A percentile compares a stretch with the other conserved stretches of the same genome.
phyloP scores from a whole-genome alignment of 1,140 invertebrate genomes.

The Magallana gigas region DNA sequence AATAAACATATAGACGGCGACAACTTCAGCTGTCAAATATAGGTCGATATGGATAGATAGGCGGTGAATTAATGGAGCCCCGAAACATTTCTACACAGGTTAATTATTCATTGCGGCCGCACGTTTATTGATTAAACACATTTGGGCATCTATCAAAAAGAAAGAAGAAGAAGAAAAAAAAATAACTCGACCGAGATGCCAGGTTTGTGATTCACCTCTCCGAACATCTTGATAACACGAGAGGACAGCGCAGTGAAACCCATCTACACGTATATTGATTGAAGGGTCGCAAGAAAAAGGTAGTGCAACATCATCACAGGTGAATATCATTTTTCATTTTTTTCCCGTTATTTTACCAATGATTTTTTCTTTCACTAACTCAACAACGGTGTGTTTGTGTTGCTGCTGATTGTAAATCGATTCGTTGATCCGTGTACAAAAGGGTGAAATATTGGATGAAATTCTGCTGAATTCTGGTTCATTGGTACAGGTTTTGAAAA shows the following conservation, averaged over 20 bases:
- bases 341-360: too few species aligned
- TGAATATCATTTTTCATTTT: too few species aligned
- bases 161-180: background rate
- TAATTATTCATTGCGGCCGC: constrained; percentile 10
- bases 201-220: background rate
- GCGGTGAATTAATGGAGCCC: background rate
- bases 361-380: too few species aligned
- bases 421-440: too few species aligned
- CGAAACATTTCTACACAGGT: constrained; percentile 2
- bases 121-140: constrained; percentile 18
- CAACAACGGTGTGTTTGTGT: too few species aligned
- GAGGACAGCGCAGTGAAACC: background rate
- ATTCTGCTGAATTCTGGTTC: too few species aligned
- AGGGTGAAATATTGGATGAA: too few species aligned
- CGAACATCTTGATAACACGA: background rate
- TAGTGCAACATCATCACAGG: too few species aligned
- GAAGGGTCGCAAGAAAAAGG: background rate
- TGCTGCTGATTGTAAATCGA: too few species aligned
- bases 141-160: background rate
- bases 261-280: constrained; percentile 11
- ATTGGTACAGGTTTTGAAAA: too few species aligned
- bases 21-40: too few species aligned
- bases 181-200: background rate
- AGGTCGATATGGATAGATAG: background rate
- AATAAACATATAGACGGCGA: too few species aligned